Conservation (phyloP, 30 jellyfish, hydroid and myxozoan species). For the Catostylus mosaicus region DNA sequence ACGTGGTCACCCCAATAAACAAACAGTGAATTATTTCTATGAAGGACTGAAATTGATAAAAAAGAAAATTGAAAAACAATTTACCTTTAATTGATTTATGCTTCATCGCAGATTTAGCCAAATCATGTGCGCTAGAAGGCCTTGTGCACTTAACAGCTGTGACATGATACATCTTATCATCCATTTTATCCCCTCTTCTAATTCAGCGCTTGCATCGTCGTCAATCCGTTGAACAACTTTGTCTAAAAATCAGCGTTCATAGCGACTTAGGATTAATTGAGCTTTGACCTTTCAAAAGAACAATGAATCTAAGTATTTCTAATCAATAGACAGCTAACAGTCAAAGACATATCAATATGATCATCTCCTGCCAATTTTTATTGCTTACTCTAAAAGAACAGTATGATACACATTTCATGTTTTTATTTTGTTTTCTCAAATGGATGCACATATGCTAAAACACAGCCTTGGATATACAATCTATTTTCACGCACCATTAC, state of each 20-base stretch:
- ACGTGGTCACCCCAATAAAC: conserved; percentile 16
- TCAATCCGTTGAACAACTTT: conserved; percentile 16
- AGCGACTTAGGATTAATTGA: conserved; percentile 60
- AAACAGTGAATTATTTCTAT: background rate
- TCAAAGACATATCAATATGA: background rate
- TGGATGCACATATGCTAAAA: conserved; percentile 47
- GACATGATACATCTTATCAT: conserved; percentile 57
- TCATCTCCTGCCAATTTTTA: conserved; percentile 8
- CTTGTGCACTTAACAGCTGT: conserved; percentile 64
- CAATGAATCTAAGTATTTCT: conserved; percentile 11
- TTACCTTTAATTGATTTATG: conserved; percentile 34
- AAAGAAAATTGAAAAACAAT: background rate
- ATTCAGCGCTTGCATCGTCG: background rate
- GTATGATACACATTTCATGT: conserved; percentile 18
- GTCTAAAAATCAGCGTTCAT: conserved; percentile 26
- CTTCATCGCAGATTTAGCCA: conserved; percentile 32
- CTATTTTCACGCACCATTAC: conserved; percentile 39
- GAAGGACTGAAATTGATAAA: background rate
- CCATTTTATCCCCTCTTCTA: conserved; percentile 49
- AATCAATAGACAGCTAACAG: conserved; percentile 7
- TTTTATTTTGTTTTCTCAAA: conserved; percentile 25
- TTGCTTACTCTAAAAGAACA: conserved; percentile 4
- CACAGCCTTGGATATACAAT: conserved; percentile 1
- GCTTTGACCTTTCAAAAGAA: conserved; percentile 23
- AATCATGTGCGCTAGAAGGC: conserved; percentile 42